Evolutionary conservation across 1,140 invertebrate species (phyloP).

Genomic region (Drosophila trapezifrons): DNA sequence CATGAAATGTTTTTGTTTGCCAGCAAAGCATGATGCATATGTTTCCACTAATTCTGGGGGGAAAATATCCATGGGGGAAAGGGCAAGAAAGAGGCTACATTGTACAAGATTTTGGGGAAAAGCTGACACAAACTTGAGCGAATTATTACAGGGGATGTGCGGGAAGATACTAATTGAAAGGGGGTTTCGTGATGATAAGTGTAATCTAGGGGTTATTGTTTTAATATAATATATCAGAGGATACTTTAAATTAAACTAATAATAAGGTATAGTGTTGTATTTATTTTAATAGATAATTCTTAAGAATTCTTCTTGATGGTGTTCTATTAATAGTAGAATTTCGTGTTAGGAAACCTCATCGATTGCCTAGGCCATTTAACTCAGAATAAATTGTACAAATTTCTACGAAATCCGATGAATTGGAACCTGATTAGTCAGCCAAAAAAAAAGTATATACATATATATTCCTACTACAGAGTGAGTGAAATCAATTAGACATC

Average conservation of each 20-base stretch:
- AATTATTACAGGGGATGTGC: background rate
- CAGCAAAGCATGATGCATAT: conserved; percentile 61
- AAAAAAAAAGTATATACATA: background rate
- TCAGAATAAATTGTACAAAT: too few relatives aligned
- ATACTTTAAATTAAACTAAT: too few relatives aligned
- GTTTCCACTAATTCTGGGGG: conserved; percentile 41
- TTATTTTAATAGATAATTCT: background rate
- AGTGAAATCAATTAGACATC: conserved; percentile 21
- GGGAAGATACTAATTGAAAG: conserved; percentile 10
- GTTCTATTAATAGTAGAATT: background rate
- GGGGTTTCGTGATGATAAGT: background rate
- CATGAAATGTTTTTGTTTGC: conserved; percentile 66
- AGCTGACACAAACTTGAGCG: background rate
- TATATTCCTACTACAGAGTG: background rate
- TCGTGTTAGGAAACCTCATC: background rate
- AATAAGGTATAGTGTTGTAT: too few relatives aligned
- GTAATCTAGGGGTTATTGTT: background rate
- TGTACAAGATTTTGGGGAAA: conserved; percentile 18
- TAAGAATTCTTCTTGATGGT: too few relatives aligned
- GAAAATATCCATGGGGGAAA: background rate
- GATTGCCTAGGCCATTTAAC: background rate
- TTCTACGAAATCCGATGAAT: background rate
- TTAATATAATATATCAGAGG: background rate
- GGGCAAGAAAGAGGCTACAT: conserved; percentile 7
- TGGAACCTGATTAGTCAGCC: conserved; percentile 5